Conservation (phyloP, 1,140 invertebrate species). For the Hetaerina americana region DNA sequence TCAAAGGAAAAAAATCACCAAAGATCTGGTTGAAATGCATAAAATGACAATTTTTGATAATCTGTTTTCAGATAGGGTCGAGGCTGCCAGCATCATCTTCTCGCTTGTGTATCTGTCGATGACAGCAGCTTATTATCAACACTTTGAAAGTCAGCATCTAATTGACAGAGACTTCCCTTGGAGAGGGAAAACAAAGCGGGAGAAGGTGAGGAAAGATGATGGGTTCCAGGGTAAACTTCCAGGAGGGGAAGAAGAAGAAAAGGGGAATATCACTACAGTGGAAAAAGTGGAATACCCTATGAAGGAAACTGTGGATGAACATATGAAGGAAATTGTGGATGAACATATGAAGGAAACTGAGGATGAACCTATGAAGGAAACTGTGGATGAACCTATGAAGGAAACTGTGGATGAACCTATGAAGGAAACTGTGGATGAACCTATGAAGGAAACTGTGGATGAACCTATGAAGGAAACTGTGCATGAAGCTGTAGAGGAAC, state of each 20-base stretch:
- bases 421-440: too few relatives aligned
- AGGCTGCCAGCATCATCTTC: neutral
- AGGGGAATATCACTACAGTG: neutral
- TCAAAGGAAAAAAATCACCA: too few relatives aligned
- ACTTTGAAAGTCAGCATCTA: neutral
- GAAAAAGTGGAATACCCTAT: neutral
- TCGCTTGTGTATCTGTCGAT: neutral
- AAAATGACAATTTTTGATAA: too few relatives aligned
- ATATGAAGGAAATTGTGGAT: neutral
- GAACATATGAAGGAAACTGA: too few relatives aligned
- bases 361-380: too few relatives aligned
- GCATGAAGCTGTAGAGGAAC: too few relatives aligned
- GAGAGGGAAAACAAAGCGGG: neutral
- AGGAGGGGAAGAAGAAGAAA: neutral
- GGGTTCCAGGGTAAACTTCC: too few relatives aligned
- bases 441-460: too few relatives aligned
- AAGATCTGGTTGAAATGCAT: too few relatives aligned
- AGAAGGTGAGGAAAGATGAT: neutral
- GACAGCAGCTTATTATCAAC: neutral
- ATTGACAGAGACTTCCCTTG: neutral
- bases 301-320: neutral
- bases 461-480: too few relatives aligned
- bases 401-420: too few relatives aligned
- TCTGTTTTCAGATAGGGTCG: neutral
- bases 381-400: too few relatives aligned